A percentile compares a stretch with the other conserved stretches of the same genome.
phyloP scores from a whole-genome alignment of 2,113 vertebrate genomes.

The Promerops cafer region DNA sequence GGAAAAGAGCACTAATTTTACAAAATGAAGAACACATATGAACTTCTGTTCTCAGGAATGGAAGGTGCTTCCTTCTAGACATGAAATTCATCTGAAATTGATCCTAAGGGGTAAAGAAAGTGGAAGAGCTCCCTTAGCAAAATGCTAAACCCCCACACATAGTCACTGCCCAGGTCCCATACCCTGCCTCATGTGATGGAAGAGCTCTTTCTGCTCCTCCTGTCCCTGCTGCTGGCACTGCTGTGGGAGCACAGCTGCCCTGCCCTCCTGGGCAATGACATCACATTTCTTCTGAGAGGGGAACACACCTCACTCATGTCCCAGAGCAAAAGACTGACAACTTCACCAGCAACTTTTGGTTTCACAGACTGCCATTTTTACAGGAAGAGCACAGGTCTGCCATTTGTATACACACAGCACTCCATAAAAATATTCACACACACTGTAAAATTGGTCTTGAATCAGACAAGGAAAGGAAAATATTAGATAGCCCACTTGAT shows the following conservation, averaged over 20 bases:
- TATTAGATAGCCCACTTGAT: background rate
- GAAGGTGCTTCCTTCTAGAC: background rate
- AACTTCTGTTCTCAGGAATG: background rate
- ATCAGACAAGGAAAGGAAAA: background rate
- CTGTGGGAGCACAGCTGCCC: background rate
- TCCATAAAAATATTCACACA: background rate
- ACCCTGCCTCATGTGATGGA: fast-evolving
- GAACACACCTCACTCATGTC: background rate
- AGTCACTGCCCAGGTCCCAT: no score
- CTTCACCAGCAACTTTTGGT: background rate
- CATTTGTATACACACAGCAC: background rate
- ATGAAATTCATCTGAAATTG: background rate
- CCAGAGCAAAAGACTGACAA: background rate
- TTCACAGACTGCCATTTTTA: background rate
- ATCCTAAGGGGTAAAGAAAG: background rate
- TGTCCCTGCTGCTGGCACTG: background rate
- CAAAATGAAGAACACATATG: background rate
- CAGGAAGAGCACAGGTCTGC: background rate
- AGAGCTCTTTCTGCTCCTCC: background rate
- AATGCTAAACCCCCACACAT: background rate
- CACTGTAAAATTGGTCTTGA: background rate
- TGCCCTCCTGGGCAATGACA: background rate
- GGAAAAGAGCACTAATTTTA: background rate
- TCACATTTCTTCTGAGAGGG: background rate
- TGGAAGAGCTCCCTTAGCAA: background rate